Base-by-base conservation (phyloP, 2,797 vertebrate species). In the Echiichthys vipera region DNA sequence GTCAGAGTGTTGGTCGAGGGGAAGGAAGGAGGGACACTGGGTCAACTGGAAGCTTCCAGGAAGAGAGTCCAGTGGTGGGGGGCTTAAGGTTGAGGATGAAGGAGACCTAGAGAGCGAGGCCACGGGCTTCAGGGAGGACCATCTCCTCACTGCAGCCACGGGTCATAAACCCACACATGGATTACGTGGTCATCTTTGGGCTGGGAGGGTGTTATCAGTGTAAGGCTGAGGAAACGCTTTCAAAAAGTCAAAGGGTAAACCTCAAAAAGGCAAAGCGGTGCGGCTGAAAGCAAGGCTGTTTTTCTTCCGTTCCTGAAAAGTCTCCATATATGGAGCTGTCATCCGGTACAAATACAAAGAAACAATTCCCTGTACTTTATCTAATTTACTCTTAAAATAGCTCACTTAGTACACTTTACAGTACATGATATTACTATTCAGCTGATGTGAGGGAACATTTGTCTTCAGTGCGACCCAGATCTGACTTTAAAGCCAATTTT, bases 21-120 rank as follows among this genome's bases (percentile, higher is more conserved):
- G 55, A 49, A 7, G 40, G 40, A 34, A 13, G 47, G 58, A 37
- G 14, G 49, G 45, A 22, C 27, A 11, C 0, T 51, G 30, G 77
- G 56, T 65, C 61, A 61, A 72, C 37, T 45, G 42, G 56, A 56
- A 34, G 45, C 64, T 59, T 74, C 47, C 65, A 77, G 51, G 30
- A 61, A 36, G 18, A 14, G n/a, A 36, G 50, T 63, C 17, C 50
- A 47, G 32, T 7, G 7, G 34, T 30, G 46, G 37, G 18, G 24
- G 8, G 6, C n/a, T n/a, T n/a, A n/a, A n/a, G n/a, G n/a, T n/a
- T 24, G 30, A 12, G 54, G 27, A 55, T 0, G 34, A 30, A 66
- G 27, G 39, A 5, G n/a, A 27, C 2, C 6, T 11, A 7, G 50
- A 42, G 51, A 50, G 1, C 0, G 13, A 7, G 22, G 32, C 15